Conservation (phyloP, 2,113 vertebrate species). For the Blennius ocellaris region DNA sequence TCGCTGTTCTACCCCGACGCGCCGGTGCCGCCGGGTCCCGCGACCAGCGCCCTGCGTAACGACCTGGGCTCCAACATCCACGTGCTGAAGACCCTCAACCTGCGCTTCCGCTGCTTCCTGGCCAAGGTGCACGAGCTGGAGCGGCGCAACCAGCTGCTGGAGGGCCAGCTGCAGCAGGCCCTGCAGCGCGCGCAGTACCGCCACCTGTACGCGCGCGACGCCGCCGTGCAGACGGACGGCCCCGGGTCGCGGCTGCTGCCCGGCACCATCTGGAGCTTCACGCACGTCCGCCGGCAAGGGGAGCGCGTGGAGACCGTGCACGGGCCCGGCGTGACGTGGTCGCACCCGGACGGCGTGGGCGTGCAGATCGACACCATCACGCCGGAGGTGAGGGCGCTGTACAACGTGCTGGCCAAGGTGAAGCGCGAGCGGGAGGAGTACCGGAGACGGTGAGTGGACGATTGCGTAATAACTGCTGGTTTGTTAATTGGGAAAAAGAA, state of each 20-base stretch:
- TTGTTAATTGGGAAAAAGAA: too few relatives aligned
- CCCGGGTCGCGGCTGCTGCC: slow-evolving; percentile 84
- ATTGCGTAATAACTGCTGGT: too few relatives aligned
- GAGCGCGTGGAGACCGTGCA: slow-evolving; percentile 87
- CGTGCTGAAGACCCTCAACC: slow-evolving; percentile 91
- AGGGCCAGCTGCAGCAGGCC: slow-evolving; percentile 87
- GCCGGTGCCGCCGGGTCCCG: slow-evolving; percentile 73
- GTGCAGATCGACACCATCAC: slow-evolving; percentile 90
- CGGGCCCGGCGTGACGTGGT: slow-evolving; percentile 86
- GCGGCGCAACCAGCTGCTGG: slow-evolving; percentile 88
- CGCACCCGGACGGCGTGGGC: slow-evolving; percentile 86
- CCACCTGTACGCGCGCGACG: slow-evolving; percentile 83
- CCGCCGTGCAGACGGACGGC: slow-evolving; percentile 87
- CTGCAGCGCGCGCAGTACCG: slow-evolving; percentile 78
- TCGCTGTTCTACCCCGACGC: slow-evolving; percentile 86
- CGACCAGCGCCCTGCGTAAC: slow-evolving; percentile 87
- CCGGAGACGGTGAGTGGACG: slow-evolving; percentile 79
- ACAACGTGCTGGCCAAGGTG: slow-evolving; percentile 89
- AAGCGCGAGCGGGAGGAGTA: slow-evolving; percentile 87
- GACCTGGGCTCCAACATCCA: slow-evolving; percentile 93
- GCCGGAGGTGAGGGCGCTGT: slow-evolving; percentile 86
- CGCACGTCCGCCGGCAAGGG: slow-evolving; percentile 88
- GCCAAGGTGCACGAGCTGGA: slow-evolving; percentile 92
- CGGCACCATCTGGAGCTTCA: slow-evolving; percentile 92
- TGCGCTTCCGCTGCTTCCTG: slow-evolving; percentile 92